Conservation (phyloP, 1,140 invertebrate species). For the Notospermus geniculatus region DNA sequence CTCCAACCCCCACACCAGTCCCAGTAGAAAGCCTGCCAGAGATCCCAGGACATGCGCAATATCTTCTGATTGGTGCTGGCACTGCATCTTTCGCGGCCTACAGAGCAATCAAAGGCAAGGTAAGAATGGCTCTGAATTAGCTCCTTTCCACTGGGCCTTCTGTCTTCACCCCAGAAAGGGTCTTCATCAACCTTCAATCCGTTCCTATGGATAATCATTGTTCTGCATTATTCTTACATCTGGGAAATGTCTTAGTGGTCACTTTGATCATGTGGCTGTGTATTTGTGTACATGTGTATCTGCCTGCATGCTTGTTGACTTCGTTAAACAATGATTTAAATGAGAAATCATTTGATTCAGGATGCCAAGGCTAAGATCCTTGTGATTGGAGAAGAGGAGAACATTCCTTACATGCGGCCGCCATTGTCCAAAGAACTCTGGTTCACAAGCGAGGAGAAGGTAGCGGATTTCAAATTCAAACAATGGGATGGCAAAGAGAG, state of each 20-base stretch:
- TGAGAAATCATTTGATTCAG: not conserved
- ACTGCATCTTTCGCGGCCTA: constrained; percentile 83
- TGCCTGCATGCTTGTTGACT: no score
- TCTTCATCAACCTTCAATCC: no score
- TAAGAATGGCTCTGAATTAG: constrained; percentile 63
- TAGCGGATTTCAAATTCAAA: constrained; percentile 69
- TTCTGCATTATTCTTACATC: no score
- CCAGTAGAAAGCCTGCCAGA: constrained; percentile 10
- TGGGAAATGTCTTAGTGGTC: no score
- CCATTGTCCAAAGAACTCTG: constrained; percentile 75
- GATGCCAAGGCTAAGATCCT: constrained; percentile 62
- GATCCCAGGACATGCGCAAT: constrained; percentile 67
- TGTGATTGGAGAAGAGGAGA: constrained; percentile 73
- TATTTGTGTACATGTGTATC: no score
- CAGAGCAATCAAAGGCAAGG: constrained; percentile 79
- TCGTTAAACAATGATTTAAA: no score
- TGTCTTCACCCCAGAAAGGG: no score
- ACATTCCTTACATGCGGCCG: constrained; percentile 86
- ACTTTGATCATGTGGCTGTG: no score
- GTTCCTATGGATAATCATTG: no score
- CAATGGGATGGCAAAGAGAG: constrained; percentile 86
- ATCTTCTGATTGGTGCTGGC: constrained; percentile 82
- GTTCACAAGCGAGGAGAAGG: constrained; percentile 63
- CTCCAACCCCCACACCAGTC: not conserved
- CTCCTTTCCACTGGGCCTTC: constrained; percentile 2